Conservation (phyloP, 2,113 vertebrate genomes). For the Gobius niger region DNA sequence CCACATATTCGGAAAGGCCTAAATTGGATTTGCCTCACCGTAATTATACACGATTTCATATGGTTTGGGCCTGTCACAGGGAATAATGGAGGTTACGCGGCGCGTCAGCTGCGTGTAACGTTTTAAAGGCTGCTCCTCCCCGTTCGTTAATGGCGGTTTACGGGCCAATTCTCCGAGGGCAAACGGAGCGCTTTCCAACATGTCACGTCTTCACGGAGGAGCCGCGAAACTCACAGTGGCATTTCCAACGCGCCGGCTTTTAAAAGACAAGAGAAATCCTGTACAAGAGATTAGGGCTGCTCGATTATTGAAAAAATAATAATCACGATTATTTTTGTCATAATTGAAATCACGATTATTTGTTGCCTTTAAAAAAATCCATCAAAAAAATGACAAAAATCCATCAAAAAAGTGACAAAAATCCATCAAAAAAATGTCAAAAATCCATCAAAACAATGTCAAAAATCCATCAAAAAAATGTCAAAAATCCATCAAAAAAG, state of each 20-base stretch:
- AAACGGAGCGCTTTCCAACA: slow-evolving; percentile 68
- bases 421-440: too few relatives aligned
- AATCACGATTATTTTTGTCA: too few relatives aligned
- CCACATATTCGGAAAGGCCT: slow-evolving; percentile 51
- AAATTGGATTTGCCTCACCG: slow-evolving; percentile 64
- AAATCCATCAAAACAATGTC: too few relatives aligned
- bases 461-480: too few relatives aligned
- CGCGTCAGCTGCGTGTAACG: slow-evolving; percentile 69
- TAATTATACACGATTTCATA: slow-evolving; percentile 73
- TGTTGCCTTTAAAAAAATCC: too few relatives aligned
- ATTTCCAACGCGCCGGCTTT: slow-evolving; percentile 64
- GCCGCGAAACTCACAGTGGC: slow-evolving; percentile 59
- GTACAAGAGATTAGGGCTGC: too few relatives aligned
- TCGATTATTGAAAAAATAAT: too few relatives aligned
- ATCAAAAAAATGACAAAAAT: too few relatives aligned
- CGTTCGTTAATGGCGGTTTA: slow-evolving; percentile 74
- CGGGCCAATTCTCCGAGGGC: slow-evolving; percentile 73
- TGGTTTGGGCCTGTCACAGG: slow-evolving; percentile 73
- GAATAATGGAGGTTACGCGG: slow-evolving; percentile 64
- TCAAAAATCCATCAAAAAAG: too few relatives aligned
- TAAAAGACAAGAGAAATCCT: slow-evolving; percentile 58
- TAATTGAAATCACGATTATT: too few relatives aligned
- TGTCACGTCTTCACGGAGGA: slow-evolving; percentile 70
- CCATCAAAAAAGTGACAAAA: too few relatives aligned
- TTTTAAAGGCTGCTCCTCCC: slow-evolving; percentile 71